Conservation (phyloP, 1,140 invertebrate genomes). For the Copidosoma floridanum region DNA sequence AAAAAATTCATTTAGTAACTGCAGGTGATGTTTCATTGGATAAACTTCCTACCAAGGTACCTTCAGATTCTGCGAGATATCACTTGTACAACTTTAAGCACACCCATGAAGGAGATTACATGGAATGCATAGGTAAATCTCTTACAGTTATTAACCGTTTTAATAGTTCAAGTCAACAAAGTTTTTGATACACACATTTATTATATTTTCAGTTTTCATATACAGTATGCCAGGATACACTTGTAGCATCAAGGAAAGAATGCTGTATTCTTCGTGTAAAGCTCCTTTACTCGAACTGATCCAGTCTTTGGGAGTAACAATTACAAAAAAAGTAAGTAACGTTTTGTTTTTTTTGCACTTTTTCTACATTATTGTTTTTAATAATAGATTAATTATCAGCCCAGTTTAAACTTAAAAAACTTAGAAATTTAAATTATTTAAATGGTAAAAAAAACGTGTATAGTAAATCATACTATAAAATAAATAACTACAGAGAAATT, state of each 20-base stretch:
- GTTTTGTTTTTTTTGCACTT: neutral
- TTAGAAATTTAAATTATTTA: no score
- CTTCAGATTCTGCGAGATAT: constrained; percentile 82
- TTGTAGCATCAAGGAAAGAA: constrained; percentile 92
- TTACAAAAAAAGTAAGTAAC: constrained; percentile 77
- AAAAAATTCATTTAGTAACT: constrained; percentile 74
- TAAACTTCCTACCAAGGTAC: constrained; percentile 74
- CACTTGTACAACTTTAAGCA: constrained; percentile 91
- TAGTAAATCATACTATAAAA: neutral
- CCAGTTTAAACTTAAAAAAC: no score
- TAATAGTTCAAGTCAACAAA: no score
- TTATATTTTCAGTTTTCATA: constrained; percentile 81
- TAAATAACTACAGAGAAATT: neutral
- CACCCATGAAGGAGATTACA: constrained; percentile 86
- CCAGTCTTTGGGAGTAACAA: constrained; percentile 71
- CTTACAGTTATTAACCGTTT: no score
- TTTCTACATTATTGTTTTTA: constrained; percentile 10
- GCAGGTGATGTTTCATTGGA: constrained; percentile 60
- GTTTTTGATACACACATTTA: neutral
- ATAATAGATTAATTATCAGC: constrained; percentile 15
- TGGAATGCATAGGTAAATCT: constrained; percentile 76
- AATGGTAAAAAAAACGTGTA: no score
- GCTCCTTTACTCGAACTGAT: constrained; percentile 80
- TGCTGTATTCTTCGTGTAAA: constrained; percentile 98
- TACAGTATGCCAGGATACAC: constrained; percentile 96